Conservation (phyloP, 2,797 vertebrate genomes). For the Rhinogobio ventralis region DNA sequence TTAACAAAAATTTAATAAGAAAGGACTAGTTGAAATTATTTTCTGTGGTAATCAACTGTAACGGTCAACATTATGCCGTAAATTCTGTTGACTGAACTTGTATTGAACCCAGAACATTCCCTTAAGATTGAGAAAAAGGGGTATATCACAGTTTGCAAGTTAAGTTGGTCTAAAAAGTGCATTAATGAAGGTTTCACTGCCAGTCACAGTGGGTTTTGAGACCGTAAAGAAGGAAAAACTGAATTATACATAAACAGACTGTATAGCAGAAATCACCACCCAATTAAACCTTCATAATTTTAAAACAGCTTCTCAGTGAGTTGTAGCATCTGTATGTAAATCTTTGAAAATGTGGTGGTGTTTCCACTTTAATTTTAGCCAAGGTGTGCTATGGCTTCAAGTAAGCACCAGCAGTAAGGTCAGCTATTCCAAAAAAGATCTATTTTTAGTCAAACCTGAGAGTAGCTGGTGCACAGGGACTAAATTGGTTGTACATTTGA, state of each 20-base stretch:
- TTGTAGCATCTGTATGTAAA: slow-evolving; percentile 9
- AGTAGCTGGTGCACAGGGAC: slow-evolving; percentile 26
- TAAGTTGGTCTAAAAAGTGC: slow-evolving; percentile 45
- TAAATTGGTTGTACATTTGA: not conserved
- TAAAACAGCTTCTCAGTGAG: not conserved
- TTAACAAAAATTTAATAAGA: not conserved
- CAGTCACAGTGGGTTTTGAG: slow-evolving; percentile 20
- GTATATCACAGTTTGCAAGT: slow-evolving; percentile 10
- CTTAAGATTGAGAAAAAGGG: not conserved
- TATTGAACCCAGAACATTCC: not conserved
- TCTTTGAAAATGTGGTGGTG: not conserved
- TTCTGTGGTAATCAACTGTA: not conserved
- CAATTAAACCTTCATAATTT: not conserved
- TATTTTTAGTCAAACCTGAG: slow-evolving; percentile 47
- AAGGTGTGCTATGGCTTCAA: slow-evolving; percentile 21
- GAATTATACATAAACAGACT: slow-evolving; percentile 1
- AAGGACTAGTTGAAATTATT: not conserved
- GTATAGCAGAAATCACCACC: not conserved
- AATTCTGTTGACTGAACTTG: not conserved
- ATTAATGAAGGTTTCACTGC: slow-evolving; percentile 19
- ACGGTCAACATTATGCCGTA: slow-evolving; percentile 7
- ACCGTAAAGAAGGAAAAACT: slow-evolving; percentile 5
- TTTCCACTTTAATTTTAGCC: not conserved
- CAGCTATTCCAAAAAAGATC: slow-evolving; percentile 24
- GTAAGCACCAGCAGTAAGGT: slow-evolving; percentile 31